Conservation (phyloP, 2,113 vertebrate species). For the Xenotilapia longispinis region DNA sequence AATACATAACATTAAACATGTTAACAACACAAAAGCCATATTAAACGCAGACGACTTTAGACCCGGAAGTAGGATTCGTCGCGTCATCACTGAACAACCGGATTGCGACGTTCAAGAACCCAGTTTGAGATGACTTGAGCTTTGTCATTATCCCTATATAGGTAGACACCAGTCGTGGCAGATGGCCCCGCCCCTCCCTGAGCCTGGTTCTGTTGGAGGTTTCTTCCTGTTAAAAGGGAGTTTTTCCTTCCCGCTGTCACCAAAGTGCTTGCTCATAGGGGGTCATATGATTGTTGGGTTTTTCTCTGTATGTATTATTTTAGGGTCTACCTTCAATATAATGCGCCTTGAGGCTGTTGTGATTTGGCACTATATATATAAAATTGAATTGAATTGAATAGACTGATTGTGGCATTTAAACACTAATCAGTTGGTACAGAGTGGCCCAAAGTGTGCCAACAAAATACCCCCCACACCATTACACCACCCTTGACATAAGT, state of each 20-base stretch:
- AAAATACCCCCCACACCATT: neutral
- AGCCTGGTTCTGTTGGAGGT: neutral
- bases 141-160: neutral
- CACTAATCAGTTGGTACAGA: neutral
- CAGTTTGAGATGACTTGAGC: too few species aligned
- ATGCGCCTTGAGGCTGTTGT: neutral
- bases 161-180: accelerated
- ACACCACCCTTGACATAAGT: neutral
- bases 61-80: too few species aligned
- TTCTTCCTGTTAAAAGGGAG: neutral
- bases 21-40: too few species aligned
- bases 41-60: too few species aligned
- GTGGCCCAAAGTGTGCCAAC: neutral
- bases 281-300: neutral
- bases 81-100: too few species aligned
- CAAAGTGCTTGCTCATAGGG: neutral
- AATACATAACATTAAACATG: too few species aligned
- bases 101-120: too few species aligned
- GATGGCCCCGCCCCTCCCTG: neutral
- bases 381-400: neutral
- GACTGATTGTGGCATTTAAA: neutral
- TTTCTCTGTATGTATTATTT: neutral
- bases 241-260: neutral
- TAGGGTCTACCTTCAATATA: neutral
- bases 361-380: neutral